Percentiles rank a stretch among this genome's conserved stretches.
Conservation (phyloP, 37 sponge, comb jelly and placozoan genomes). For the Hexactinellida sp. region DNA sequence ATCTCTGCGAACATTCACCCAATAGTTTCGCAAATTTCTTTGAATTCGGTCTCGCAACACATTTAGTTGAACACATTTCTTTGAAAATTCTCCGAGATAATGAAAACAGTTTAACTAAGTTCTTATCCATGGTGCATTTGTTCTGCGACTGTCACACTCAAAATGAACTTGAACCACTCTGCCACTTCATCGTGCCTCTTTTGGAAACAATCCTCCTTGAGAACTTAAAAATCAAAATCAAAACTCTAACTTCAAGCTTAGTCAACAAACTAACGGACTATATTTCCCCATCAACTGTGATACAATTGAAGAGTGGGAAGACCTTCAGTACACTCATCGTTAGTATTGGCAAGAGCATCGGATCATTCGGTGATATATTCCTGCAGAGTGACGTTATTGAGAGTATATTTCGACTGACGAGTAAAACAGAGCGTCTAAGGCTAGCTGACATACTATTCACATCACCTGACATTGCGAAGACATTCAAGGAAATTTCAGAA, state of each 20-base stretch:
- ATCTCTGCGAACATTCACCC: neutral
- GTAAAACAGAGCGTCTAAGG: neutral
- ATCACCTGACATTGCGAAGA: neutral
- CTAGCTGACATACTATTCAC: neutral
- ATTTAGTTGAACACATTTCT: neutral
- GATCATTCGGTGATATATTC: neutral
- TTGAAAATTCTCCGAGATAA: neutral
- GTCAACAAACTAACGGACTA: neutral
- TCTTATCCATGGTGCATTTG: neutral
- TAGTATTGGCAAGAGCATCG: neutral
- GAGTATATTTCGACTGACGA: neutral
- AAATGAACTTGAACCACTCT: neutral
- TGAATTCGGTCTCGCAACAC: neutral
- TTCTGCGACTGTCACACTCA: neutral
- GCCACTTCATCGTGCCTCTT: constrained; percentile 3
- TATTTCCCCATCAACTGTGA: neutral
- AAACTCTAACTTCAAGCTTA: neutral
- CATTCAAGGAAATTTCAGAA: constrained; percentile 17
- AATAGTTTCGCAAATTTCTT: neutral
- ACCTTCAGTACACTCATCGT: neutral
- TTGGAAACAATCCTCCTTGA: neutral
- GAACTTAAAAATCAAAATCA: neutral
- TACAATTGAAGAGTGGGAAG: neutral
- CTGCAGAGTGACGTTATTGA: constrained; percentile 6
- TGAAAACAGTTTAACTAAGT: neutral